Evolutionary conservation across 1,140 invertebrate genomes (phyloP).

Genomic region (Apis dorsata): DNA sequence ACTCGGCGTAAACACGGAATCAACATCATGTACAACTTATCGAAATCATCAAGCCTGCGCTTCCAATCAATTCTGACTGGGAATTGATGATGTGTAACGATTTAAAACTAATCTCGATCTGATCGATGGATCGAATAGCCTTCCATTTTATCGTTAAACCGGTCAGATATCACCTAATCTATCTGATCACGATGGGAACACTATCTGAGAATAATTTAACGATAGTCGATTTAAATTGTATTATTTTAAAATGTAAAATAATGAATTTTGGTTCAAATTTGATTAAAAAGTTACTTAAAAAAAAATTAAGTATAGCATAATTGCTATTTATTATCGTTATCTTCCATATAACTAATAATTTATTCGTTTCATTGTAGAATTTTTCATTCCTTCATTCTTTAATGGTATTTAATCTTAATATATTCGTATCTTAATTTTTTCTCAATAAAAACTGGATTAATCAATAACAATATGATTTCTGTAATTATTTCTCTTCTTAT

Average conservation of each 20-base stretch:
- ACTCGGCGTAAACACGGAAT: constrained; percentile 15
- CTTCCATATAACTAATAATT: background rate
- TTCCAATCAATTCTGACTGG: constrained; percentile 11
- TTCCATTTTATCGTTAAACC: constrained; percentile 39
- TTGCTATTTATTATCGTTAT: too few species aligned
- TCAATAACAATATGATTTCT: too few species aligned
- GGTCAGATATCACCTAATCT: constrained; percentile 19
- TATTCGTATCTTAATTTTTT: too few species aligned
- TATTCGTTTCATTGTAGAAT: background rate
- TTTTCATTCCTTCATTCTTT: too few species aligned
- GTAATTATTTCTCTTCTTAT: too few species aligned
- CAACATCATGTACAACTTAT: background rate
- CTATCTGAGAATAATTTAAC: constrained; percentile 1
- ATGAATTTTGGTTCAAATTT: background rate
- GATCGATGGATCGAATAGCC: constrained; percentile 5
- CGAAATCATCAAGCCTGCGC: background rate
- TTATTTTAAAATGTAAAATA: background rate
- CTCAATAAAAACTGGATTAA: too few species aligned
- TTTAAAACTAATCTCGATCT: constrained; percentile 38
- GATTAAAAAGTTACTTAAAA: too few species aligned
- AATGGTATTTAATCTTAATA: too few species aligned
- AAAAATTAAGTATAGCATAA: too few species aligned
- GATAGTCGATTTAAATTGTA: background rate
- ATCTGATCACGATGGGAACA: background rate
- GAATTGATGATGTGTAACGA: background rate